Percentiles rank a stretch among this genome's conserved stretches.
Evolutionary conservation across 1,140 invertebrate species (phyloP).

Genomic region (Charaxes varanes): DNA sequence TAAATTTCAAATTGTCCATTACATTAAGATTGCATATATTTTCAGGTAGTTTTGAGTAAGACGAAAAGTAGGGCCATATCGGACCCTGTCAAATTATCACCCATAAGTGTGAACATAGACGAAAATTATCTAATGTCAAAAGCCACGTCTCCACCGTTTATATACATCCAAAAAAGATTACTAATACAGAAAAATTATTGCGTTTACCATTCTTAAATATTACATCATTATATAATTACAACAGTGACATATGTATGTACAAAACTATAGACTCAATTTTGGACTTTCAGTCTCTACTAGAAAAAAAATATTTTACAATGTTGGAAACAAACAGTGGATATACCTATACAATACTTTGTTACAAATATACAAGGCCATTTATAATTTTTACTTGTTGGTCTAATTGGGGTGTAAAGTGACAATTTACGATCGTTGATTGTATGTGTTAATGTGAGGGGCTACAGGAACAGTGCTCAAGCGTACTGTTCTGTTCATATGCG

Average conservation of each 20-base stretch:
- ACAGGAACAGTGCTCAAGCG: too few species aligned
- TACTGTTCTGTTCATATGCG: too few species aligned
- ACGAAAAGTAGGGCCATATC: too few species aligned
- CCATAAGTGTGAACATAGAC: conserved; percentile 3
- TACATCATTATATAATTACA: conserved; percentile 63
- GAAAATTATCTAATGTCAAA: neutral
- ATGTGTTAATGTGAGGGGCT: too few species aligned
- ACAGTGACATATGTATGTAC: conserved; percentile 68
- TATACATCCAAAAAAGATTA: conserved; percentile 49
- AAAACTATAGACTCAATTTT: conserved; percentile 72
- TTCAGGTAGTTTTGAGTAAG: too few species aligned
- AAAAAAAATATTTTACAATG: conserved; percentile 26
- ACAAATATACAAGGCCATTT: conserved; percentile 61
- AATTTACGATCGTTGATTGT: too few species aligned
- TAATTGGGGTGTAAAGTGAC: too few species aligned
- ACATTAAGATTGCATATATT: too few species aligned
- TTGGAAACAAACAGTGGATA: conserved; percentile 44
- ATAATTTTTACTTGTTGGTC: conserved; percentile 7
- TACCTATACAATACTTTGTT: conserved; percentile 54
- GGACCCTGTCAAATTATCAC: neutral
- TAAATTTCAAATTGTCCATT: too few species aligned
- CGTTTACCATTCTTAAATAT: conserved; percentile 60
- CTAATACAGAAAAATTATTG: conserved; percentile 70
- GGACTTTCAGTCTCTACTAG: conserved; percentile 68
- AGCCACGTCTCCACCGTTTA: conserved; percentile 30